Conservation (phyloP, 2,113 vertebrate species). For the Silurus glanis region DNA sequence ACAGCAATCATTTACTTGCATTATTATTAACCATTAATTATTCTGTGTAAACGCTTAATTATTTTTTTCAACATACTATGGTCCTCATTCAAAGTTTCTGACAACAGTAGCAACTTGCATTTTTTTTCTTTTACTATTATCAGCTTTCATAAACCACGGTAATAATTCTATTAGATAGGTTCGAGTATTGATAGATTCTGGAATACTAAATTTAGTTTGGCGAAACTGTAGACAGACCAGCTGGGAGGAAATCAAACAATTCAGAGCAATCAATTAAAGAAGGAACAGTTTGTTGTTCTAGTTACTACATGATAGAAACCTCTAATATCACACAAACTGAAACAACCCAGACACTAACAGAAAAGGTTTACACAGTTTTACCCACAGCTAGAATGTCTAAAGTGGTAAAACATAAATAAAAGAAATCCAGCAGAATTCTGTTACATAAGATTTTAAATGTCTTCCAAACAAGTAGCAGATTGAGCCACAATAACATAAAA, state of each 20-base stretch:
- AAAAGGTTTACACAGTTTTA: neutral
- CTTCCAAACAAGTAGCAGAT: neutral
- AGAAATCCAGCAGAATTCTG: neutral
- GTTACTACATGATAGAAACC: neutral
- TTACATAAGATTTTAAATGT: neutral
- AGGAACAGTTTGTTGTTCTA: neutral
- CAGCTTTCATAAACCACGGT: neutral
- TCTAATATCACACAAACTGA: neutral
- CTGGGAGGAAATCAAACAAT: slow-evolving; percentile 2
- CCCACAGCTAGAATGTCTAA: neutral
- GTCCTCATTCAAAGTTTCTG: neutral
- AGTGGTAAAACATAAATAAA: neutral
- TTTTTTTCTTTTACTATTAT: neutral
- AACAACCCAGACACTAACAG: neutral
- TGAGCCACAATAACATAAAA: neutral
- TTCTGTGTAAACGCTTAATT: neutral
- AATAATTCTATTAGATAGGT: neutral
- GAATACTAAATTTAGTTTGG: neutral
- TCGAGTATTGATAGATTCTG: neutral
- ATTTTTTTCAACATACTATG: neutral
- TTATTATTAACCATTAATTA: neutral
- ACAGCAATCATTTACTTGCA: neutral
- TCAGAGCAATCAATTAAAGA: slow-evolving; percentile 42
- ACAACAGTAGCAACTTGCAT: neutral
- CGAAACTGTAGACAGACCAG: neutral